These are phyloP conservation scores for Coecobrya sp. DNA, from an alignment of 2,888 invertebrate genomes.

Conservation along the genomic window DNA sequence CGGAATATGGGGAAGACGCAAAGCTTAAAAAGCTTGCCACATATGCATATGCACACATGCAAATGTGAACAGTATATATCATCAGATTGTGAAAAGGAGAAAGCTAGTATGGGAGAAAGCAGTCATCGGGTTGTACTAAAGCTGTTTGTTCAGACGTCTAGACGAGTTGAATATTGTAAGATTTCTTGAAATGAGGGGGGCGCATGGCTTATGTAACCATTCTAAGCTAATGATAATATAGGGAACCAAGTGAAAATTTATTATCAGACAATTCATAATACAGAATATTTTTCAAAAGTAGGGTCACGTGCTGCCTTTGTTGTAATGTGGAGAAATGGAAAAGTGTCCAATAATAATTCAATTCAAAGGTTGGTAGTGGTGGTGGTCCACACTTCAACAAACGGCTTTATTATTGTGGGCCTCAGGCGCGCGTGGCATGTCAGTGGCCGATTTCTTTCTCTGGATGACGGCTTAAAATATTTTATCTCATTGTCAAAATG, in stretches of 20 bases:
- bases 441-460: background rate
- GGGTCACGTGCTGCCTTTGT: background rate
- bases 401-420: background rate
- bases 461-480: background rate
- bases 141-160: conserved; percentile 14
- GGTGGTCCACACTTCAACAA: background rate
- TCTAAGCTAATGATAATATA: background rate
- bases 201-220: too few relatives aligned
- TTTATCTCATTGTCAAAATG: background rate
- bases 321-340: background rate
- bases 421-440: background rate
- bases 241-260: background rate
- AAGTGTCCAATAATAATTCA: background rate
- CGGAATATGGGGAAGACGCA: background rate
- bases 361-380: background rate
- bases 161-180: background rate
- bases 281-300: background rate
- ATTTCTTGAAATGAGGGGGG: too few relatives aligned
- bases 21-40: background rate
- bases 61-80: background rate
- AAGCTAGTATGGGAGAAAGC: conserved; percentile 16
- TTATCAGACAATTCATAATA: background rate
- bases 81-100: background rate
- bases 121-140: background rate
- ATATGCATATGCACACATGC: background rate